Percentiles rank a stretch among this genome's conserved stretches.
Evolutionary conservation across 2,888 invertebrate species (phyloP).

Genomic region (Calameuta filiformis): DNA sequence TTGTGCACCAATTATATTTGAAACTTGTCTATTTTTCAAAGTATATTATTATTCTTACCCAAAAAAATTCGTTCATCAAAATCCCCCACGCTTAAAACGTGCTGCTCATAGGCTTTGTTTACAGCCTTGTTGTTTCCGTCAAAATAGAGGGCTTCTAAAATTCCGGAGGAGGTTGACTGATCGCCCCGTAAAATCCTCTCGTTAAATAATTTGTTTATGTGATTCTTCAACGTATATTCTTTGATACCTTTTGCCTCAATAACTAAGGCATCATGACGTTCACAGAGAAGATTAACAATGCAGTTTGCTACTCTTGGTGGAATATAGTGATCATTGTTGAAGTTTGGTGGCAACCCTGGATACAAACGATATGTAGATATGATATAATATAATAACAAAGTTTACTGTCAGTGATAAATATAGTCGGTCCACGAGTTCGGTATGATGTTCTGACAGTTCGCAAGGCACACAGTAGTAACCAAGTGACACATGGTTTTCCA

Average conservation of each 20-base stretch:
- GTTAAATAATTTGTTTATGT: slow-evolving; percentile 78
- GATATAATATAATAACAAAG: neutral
- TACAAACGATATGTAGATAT: slow-evolving; percentile 3
- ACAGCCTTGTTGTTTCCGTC: slow-evolving; percentile 88
- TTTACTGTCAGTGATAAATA: neutral
- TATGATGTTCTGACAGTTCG: too few relatives aligned
- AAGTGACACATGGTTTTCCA: too few relatives aligned
- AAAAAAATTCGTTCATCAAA: slow-evolving; percentile 97
- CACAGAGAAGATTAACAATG: slow-evolving; percentile 84
- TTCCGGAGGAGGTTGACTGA: slow-evolving; percentile 75
- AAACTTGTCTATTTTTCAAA: neutral
- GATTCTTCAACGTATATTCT: slow-evolving; percentile 85
- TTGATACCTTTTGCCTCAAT: slow-evolving; percentile 92
- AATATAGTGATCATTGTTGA: slow-evolving; percentile 70
- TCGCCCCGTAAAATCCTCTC: slow-evolving; percentile 82
- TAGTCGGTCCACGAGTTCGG: too few relatives aligned
- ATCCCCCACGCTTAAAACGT: slow-evolving; percentile 90
- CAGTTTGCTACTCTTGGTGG: slow-evolving; percentile 79
- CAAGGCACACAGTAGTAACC: too few relatives aligned
- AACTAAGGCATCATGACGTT: slow-evolving; percentile 82
- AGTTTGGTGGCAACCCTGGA: slow-evolving; percentile 79
- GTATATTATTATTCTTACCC: slow-evolving; percentile 68
- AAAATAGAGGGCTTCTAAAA: slow-evolving; percentile 83
- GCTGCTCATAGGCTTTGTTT: slow-evolving; percentile 89
- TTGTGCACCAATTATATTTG: neutral